Conservation (phyloP, 2,888 invertebrate species). For the Rhaphigaster nebulosa region DNA sequence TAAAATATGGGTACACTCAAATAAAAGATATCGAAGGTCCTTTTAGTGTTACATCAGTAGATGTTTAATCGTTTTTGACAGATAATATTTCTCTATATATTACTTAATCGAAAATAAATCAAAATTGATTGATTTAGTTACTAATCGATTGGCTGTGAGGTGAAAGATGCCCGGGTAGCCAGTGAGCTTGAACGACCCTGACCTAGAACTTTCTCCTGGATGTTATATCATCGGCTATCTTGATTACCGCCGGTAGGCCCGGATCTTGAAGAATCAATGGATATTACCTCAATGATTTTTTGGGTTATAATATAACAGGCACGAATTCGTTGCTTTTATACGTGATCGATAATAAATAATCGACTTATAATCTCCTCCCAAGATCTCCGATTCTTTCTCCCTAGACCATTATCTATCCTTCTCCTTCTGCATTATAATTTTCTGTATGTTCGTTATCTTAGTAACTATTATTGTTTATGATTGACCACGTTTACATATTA, state of each 20-base stretch:
- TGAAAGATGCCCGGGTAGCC: background rate
- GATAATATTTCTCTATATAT: too few relatives aligned
- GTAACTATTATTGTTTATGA: too few relatives aligned
- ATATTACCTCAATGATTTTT: background rate
- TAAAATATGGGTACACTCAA: too few relatives aligned
- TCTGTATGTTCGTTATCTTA: too few relatives aligned
- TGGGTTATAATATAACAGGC: background rate
- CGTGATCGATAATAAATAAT: background rate
- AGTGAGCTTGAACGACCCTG: background rate
- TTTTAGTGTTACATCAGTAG: too few relatives aligned
- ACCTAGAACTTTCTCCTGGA: slow-evolving; percentile 12
- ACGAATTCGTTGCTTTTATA: background rate
- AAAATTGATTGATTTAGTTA: background rate
- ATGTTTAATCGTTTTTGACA: too few relatives aligned
- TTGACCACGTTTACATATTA: too few relatives aligned
- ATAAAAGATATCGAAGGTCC: too few relatives aligned
- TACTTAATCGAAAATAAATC: background rate
- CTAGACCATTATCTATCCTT: too few relatives aligned
- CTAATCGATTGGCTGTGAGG: background rate
- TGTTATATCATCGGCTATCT: background rate
- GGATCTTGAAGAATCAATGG: background rate
- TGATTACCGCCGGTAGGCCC: background rate
- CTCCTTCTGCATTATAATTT: too few relatives aligned
- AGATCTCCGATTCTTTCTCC: too few relatives aligned
- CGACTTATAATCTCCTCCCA: too few relatives aligned